A percentile compares a stretch with the other conserved stretches of the same genome.
Evolutionary conservation across 2,888 invertebrate species (phyloP).

Genomic region (Zhuqinia jingwanae): DNA sequence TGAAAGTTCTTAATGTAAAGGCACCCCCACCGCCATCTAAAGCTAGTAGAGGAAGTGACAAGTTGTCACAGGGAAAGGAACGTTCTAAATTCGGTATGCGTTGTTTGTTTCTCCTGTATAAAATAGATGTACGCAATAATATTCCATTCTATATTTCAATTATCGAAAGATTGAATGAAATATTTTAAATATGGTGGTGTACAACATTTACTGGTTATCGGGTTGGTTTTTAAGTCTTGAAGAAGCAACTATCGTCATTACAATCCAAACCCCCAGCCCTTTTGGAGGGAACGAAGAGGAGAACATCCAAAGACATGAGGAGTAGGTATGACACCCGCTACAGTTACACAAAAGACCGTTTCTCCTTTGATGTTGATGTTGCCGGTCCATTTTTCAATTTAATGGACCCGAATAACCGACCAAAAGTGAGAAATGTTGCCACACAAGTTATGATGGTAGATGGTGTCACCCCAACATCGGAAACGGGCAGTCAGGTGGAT

Average conservation of each 20-base stretch:
- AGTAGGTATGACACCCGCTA: conserved; percentile 27
- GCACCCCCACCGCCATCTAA: neutral
- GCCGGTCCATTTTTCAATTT: conserved; percentile 31
- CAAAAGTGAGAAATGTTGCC: conserved; percentile 24
- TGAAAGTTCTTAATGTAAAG: conserved; percentile 16
- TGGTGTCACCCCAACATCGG: neutral
- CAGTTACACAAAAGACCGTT: conserved; percentile 38
- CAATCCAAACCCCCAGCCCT: conserved; percentile 8
- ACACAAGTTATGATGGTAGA: conserved; percentile 37
- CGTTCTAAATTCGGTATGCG: conserved; percentile 52
- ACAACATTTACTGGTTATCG: neutral
- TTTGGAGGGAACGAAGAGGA: neutral
- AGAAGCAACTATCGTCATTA: neutral
- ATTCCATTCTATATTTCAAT: no score
- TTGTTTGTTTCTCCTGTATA: no score
- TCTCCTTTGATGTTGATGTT: conserved; percentile 62
- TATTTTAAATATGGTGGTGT: neutral
- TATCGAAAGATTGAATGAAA: no score
- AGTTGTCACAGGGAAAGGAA: neutral
- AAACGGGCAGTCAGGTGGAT: conserved; percentile 33
- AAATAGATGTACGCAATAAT: neutral
- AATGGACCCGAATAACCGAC: neutral
- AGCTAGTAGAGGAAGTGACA: neutral
- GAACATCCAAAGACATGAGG: neutral
- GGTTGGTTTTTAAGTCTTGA: neutral